A percentile compares a stretch with the other conserved stretches of the same genome.
These are phyloP conservation scores for Chromis chromis DNA, from an alignment of 2,797 vertebrate genomes.

Conservation along the genomic window DNA sequence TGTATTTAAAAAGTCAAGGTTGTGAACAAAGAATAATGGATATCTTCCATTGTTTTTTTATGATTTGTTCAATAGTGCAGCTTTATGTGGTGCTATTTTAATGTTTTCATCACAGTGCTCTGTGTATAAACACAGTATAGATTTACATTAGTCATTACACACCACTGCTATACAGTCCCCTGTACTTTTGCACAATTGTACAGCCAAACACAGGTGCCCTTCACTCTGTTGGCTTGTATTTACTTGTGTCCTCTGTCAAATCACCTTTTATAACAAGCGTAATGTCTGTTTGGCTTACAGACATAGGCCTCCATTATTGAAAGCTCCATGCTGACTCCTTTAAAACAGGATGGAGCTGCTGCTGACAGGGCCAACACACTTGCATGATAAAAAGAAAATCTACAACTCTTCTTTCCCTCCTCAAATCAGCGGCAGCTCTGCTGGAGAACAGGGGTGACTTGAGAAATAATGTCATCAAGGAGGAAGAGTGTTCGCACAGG, in stretches of 20 bases:
- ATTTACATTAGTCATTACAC: slow-evolving; percentile 20
- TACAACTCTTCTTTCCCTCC: slow-evolving; percentile 21
- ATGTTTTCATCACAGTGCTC: background rate
- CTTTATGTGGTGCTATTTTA: slow-evolving; percentile 3
- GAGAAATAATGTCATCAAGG: slow-evolving; percentile 50
- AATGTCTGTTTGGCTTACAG: background rate
- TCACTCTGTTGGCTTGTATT: background rate
- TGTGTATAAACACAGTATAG: slow-evolving; percentile 15
- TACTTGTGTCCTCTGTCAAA: background rate
- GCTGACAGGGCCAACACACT: slow-evolving; percentile 5
- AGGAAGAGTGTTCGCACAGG: slow-evolving; percentile 25
- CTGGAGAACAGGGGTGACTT: slow-evolving; percentile 29
- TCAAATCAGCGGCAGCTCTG: slow-evolving; percentile 33
- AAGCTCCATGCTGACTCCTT: slow-evolving; percentile 21
- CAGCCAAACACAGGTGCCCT: slow-evolving; percentile 1
- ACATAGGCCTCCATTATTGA: slow-evolving; percentile 5
- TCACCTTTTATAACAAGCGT: background rate
- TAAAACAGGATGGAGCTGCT: slow-evolving; percentile 11
- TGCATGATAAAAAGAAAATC: slow-evolving; percentile 35
- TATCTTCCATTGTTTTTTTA: background rate
- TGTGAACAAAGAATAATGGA: too few relatives aligned
- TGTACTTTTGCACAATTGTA: slow-evolving; percentile 16
- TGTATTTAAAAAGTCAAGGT: too few relatives aligned
- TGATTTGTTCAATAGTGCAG: background rate
- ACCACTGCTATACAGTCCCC: background rate